Evolutionary conservation across 2,888 invertebrate species (phyloP).

Genomic region (Leucozona laternaria): DNA sequence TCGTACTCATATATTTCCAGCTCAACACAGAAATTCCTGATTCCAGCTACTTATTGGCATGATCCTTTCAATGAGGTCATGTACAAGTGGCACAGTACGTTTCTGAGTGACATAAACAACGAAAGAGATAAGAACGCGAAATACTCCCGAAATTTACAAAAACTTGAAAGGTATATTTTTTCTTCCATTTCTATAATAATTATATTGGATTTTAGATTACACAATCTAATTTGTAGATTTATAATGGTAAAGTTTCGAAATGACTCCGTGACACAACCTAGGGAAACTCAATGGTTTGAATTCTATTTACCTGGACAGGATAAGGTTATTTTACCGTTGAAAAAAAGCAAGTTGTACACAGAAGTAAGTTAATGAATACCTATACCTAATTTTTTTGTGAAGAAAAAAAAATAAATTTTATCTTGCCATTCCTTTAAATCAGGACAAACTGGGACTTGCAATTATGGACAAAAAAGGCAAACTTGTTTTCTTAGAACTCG

Average conservation of each 20-base stretch:
- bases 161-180: conserved; percentile 84
- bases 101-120: conserved; percentile 97
- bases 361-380: conserved; percentile 86
- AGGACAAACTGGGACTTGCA: conserved; percentile 90
- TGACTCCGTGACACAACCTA: conserved; percentile 95
- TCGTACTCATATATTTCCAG: conserved; percentile 84
- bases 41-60: conserved; percentile 99
- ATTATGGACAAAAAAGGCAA: conserved; percentile 88
- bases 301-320: conserved; percentile 94
- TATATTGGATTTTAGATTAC: background rate
- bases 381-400: background rate
- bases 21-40: conserved; percentile 88
- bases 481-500: conserved; percentile 88
- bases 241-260: conserved; percentile 94
- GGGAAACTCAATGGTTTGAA: conserved; percentile 96
- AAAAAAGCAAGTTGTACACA: conserved; percentile 89
- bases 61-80: conserved; percentile 92
- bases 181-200: no score
- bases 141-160: conserved; percentile 90
- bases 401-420: conserved; percentile 5
- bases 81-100: conserved; percentile 90
- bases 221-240: conserved; percentile 85
- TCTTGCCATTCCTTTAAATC: background rate
- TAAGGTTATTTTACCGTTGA: conserved; percentile 86
- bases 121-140: conserved; percentile 87